Percentiles rank a stretch among this genome's conserved stretches.
Evolutionary conservation across 2,888 invertebrate species (phyloP).

Genomic region (Abrostola triplasia): DNA sequence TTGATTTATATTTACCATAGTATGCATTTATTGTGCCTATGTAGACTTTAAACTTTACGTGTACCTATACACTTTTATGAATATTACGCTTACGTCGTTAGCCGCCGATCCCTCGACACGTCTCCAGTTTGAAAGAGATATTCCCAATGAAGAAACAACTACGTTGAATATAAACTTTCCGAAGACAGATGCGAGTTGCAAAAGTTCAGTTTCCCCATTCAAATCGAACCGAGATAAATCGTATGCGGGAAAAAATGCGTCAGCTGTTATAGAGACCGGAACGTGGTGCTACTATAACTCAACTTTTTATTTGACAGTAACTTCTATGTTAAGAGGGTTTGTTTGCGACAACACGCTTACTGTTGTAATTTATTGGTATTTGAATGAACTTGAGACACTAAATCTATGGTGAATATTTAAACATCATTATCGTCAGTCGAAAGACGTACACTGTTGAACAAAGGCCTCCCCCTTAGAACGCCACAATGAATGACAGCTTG

Average conservation of each 20-base stretch:
- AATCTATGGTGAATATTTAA: too few species aligned
- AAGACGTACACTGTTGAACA: too few species aligned
- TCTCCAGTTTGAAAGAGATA: slow-evolving; percentile 1
- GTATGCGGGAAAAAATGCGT: not conserved
- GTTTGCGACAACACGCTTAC: too few species aligned
- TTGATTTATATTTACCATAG: too few species aligned
- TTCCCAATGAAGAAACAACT: slow-evolving; percentile 2
- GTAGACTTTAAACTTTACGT: too few species aligned
- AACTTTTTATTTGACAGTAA: not conserved
- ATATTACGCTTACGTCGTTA: not conserved
- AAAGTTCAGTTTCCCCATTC: slow-evolving; percentile 13
- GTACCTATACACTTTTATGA: not conserved
- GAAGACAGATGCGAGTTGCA: slow-evolving; percentile 25
- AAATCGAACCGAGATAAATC: slow-evolving; percentile 13
- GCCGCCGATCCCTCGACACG: not conserved
- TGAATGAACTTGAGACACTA: too few species aligned
- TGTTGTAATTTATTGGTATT: too few species aligned
- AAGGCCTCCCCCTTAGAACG: too few species aligned
- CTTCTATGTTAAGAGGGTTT: too few species aligned
- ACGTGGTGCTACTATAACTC: not conserved
- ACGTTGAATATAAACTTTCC: slow-evolving; percentile 7
- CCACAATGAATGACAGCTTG: too few species aligned
- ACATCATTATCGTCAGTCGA: too few species aligned
- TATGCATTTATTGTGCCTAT: too few species aligned
- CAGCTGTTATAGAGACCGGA: not conserved